Conservation (phyloP, 2,113 vertebrate genomes). For the Myodes glareolus region DNA sequence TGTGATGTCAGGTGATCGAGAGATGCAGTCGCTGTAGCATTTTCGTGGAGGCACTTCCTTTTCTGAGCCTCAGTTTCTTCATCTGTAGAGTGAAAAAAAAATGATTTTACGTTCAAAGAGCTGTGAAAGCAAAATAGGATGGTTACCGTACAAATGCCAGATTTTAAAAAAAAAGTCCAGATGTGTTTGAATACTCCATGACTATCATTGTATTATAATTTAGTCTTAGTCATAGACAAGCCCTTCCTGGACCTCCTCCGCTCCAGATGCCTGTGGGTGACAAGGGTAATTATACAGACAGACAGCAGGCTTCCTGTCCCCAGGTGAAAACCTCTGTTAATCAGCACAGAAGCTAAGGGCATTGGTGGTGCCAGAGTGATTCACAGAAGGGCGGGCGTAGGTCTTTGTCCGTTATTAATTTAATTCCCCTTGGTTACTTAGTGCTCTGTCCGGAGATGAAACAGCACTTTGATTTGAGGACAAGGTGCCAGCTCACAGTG, state of each 20-base stretch:
- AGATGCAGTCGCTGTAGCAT: not conserved
- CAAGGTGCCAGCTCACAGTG: conserved; percentile 44
- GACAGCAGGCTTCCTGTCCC: not conserved
- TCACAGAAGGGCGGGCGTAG: not conserved
- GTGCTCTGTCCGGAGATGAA: conserved; percentile 30
- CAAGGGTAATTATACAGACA: not conserved
- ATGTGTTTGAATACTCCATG: not conserved
- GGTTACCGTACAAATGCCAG: not conserved
- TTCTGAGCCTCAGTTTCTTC: not conserved
- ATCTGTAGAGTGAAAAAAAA: not conserved
- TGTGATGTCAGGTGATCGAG: no score
- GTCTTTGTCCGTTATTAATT: conserved; percentile 20
- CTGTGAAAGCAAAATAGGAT: not conserved
- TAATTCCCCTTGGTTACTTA: conserved; percentile 50
- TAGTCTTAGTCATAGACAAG: not conserved
- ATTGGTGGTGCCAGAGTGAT: not conserved
- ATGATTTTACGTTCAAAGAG: not conserved
- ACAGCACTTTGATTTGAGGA: conserved; percentile 68
- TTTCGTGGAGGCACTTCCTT: not conserved
- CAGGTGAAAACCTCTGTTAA: not conserved
- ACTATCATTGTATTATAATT: not conserved
- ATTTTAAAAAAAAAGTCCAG: not conserved
- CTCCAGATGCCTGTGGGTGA: not conserved
- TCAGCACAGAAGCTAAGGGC: conserved; percentile 31
- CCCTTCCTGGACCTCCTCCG: not conserved